Conservation (phyloP, 2,797 vertebrate species). For the Phataginus tetradactyla region DNA sequence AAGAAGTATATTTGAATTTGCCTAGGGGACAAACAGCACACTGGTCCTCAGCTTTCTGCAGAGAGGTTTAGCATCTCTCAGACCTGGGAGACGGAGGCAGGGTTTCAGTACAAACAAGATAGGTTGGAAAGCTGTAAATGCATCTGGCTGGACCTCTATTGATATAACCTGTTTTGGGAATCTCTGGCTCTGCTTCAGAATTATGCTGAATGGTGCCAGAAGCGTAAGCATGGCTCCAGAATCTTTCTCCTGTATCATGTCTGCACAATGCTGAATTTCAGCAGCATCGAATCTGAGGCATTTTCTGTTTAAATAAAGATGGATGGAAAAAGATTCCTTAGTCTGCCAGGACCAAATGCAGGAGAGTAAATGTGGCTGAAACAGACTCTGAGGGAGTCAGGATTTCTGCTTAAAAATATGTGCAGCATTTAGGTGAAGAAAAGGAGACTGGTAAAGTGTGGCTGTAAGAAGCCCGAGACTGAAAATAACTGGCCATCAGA, state of each 20-base stretch:
- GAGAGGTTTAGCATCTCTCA: neutral
- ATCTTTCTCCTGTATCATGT: neutral
- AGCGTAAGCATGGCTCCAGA: neutral
- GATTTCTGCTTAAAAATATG: neutral
- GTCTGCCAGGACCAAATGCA: neutral
- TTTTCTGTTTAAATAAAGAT: neutral
- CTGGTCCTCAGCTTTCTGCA: neutral
- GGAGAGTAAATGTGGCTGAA: neutral
- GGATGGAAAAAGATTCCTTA: neutral
- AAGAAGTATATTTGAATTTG: neutral
- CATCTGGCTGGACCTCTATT: neutral
- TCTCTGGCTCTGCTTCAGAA: neutral
- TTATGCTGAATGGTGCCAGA: neutral
- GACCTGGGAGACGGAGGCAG: neutral
- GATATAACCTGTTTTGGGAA: neutral
- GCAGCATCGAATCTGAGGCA: neutral
- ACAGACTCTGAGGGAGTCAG: neutral
- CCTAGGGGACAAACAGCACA: fast-evolving
- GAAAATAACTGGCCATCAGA: neutral
- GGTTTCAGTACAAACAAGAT: neutral
- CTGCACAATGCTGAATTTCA: neutral
- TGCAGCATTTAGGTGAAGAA: neutral
- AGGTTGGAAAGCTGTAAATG: too few species aligned
- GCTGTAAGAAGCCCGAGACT: neutral
- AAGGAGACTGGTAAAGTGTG: neutral